These are phyloP conservation scores for Drosophila asahinai DNA, from an alignment of 1,140 invertebrate species.

Conservation along the genomic window DNA sequence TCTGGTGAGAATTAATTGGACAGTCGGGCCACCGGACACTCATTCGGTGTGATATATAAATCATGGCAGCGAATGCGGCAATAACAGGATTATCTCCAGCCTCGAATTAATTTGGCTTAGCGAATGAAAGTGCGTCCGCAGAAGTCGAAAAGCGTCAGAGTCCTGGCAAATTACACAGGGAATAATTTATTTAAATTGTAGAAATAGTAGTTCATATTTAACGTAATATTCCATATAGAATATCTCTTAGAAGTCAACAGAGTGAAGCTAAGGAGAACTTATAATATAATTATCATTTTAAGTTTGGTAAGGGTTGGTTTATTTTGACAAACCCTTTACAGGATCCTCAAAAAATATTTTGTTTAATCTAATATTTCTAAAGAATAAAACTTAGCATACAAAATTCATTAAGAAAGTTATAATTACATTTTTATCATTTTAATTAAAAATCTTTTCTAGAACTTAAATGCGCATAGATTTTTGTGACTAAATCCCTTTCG, in stretches of 20 bases:
- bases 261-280: too few relatives aligned
- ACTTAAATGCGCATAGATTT: too few relatives aligned
- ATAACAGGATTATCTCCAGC: constrained; percentile 54
- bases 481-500: too few relatives aligned
- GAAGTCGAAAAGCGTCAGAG: constrained; percentile 12
- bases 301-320: too few relatives aligned
- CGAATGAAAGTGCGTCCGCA: constrained; percentile 30
- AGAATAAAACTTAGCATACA: not conserved
- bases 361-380: not conserved
- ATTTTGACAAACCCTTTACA: too few relatives aligned
- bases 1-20: constrained; percentile 60
- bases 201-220: too few relatives aligned
- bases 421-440: not conserved
- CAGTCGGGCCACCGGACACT: constrained; percentile 33
- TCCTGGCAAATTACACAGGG: constrained; percentile 2
- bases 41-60: constrained; percentile 46
- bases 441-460: too few relatives aligned
- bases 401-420: too few relatives aligned
- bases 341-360: too few relatives aligned
- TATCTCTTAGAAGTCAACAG: too few relatives aligned
- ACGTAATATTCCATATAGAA: too few relatives aligned
- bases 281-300: too few relatives aligned
- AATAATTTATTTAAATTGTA: not conserved
- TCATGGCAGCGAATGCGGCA: constrained; percentile 45
- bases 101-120: constrained; percentile 52